Evolutionary conservation across 1,140 invertebrate species (phyloP), one percentile per base, ranked within the genome.

Genomic region (Carposina sasakii): DNA sequence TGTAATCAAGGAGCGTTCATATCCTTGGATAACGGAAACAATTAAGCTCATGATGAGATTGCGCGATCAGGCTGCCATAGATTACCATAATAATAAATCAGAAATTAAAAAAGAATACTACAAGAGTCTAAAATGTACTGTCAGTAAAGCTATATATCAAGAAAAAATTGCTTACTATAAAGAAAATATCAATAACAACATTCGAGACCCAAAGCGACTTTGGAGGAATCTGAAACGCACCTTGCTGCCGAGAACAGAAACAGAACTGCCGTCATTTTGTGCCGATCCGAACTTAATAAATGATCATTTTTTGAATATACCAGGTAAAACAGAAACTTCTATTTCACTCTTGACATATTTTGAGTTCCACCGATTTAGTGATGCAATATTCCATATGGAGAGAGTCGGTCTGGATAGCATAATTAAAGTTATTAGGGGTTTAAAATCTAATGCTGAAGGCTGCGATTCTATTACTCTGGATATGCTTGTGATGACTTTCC

Each of bases 41-140:
- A 24, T 44, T 20, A 31, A 30, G 10, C n/a, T 15, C 17, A 44
- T 44, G 42, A 44, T 44, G 42, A 44, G 22, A 44, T 19, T 44
- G 6, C n/a, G 43, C 2, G 21, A 45, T 20, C 16, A 45, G 16
- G 43, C 43, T 20, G 20, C 22, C 17, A 22, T 2, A 1, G 34
- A 12, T 12, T 45, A 21, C 19, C 31, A n/a, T 8, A 33, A 21
- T 12, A 45, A 6, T 3, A 16, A 30, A 8, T 10, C 22, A n/a
- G 26, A 30, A 15, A 12, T 12, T 12, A n/a, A 28, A 4, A 12
- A 44, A 12, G 15, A 44, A 17, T 44, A 44, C 12, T 44, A 44
- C 15, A 28, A 31, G 13, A 4, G 20, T 10, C n/a, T 45, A 4
- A 45, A 33, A 30, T 12, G n/a, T 12, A 5, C 21, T 10, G 43